Percentiles rank a stretch among this genome's conserved stretches.
Evolutionary conservation across 2,888 invertebrate species (phyloP).

Genomic region (Andrena bicolor): DNA sequence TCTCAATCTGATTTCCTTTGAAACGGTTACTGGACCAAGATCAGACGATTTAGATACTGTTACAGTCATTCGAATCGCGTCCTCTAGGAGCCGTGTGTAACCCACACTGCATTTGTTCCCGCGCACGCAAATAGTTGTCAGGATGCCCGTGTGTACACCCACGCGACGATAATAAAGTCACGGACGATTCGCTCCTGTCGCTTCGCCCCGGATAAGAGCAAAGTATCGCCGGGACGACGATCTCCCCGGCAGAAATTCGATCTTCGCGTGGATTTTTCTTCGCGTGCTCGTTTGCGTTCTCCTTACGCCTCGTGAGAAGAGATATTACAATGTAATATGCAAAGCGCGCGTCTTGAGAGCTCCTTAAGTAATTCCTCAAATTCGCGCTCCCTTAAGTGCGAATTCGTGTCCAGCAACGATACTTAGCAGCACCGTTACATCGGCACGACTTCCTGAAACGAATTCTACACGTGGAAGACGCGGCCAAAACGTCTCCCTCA

Average conservation of each 20-base stretch:
- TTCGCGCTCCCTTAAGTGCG: constrained; percentile 43
- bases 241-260: constrained; percentile 61
- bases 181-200: constrained; percentile 70
- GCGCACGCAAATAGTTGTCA: constrained; percentile 56
- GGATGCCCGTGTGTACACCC: constrained; percentile 60
- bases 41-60: constrained; percentile 35
- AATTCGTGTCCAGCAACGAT: constrained; percentile 43
- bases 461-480: not conserved
- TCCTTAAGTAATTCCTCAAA: constrained; percentile 53
- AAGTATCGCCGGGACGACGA: constrained; percentile 62
- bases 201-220: constrained; percentile 65
- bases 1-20: not conserved
- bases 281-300: constrained; percentile 33
- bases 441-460: not conserved
- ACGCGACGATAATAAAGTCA: constrained; percentile 72
- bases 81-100: constrained; percentile 52
- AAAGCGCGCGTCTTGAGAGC: constrained; percentile 23
- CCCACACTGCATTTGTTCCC: constrained; percentile 35
- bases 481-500: not conserved
- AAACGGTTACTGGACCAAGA: constrained; percentile 20
- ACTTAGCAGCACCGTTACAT: constrained; percentile 20
- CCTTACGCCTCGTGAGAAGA: constrained; percentile 37
- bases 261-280: constrained; percentile 21
- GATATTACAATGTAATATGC: constrained; percentile 58
- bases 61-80: constrained; percentile 33